Evolutionary conservation across 2,888 invertebrate genomes (phyloP), one percentile per base, ranked within the genome.

Genomic region (Augochlorella aurata): DNA sequence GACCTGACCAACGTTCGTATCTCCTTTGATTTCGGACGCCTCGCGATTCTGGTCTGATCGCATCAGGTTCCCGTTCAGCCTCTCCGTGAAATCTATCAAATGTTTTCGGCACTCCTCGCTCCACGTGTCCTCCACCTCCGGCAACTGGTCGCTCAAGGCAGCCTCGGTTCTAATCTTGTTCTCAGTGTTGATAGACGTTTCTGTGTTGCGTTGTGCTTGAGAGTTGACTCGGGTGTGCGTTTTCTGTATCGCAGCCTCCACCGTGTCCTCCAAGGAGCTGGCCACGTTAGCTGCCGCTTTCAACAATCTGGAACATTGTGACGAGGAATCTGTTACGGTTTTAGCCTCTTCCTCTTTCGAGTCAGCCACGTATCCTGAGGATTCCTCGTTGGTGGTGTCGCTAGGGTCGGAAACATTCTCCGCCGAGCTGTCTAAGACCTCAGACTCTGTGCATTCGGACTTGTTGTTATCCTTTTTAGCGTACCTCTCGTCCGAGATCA

Each of bases 51-150:
- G 90, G 90, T 97, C 97, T 84, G 97, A 93, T 97, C 97, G 96
- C 76, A 97, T 94, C 82, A 97, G 94, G 92, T 97, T 97, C 90
- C 97, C 97, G 90, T 97, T 97, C n/a, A 97, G 94, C 91, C 96
- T 96, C 90, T 97, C 97, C 1, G 97, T 97, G 89, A 97, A 97
- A 89, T 97, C 97, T 2, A 96, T 96, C 82, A 97, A 94, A 91
- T 97, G 96, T 89, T 95, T 95, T 83, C 95, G 95, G 85, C 96
- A 95, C 84, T 96, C 96, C 87, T 96, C 95, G 74, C 95, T 95
- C 96, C 96, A 96, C 7, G 91, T 91, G 38, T 90, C 90, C 49
- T 91, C 90, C 45, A 90, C 89, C 9, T 88, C 89, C 7, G 90
- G 88, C 4, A 83, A 63, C 12, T 76, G 74, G 47, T 74, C 67